Percentiles rank a stretch among this genome's conserved stretches.
These are phyloP conservation scores for Drosophila dives DNA, from an alignment of 2,888 invertebrate genomes.

Conservation along the genomic window DNA sequence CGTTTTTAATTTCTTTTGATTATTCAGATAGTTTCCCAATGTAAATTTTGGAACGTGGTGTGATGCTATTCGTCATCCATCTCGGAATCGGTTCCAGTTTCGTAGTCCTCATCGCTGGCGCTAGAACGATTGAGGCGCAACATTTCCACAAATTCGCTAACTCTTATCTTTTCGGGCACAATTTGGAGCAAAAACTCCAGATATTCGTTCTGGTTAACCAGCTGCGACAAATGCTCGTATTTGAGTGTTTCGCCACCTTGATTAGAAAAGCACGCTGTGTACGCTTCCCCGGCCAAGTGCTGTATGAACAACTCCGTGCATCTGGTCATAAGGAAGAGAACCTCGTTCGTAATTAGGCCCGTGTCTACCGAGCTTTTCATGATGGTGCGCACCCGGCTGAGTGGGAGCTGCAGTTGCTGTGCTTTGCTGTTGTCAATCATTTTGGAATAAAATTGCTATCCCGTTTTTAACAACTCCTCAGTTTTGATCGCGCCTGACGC, in stretches of 20 bases:
- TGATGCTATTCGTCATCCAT: slow-evolving; percentile 35
- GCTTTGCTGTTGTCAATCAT: slow-evolving; percentile 33
- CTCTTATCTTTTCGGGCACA: slow-evolving; percentile 83
- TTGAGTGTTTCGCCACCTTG: slow-evolving; percentile 66
- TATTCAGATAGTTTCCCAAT: not conserved
- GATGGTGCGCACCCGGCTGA: slow-evolving; percentile 82
- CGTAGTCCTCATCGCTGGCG: slow-evolving; percentile 50
- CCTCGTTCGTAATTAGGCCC: slow-evolving; percentile 81
- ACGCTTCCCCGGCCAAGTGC: slow-evolving; percentile 79
- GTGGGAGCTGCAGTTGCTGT: slow-evolving; percentile 64
- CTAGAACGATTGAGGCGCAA: slow-evolving; percentile 54
- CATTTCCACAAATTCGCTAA: slow-evolving; percentile 82
- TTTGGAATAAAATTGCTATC: not conserved
- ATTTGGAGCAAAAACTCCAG: slow-evolving; percentile 83
- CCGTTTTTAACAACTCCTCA: not conserved
- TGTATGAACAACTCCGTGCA: slow-evolving; percentile 83
- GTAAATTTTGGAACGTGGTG: not conserved
- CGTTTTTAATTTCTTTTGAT: not conserved
- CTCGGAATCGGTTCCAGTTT: slow-evolving; percentile 36
- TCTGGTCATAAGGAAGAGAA: slow-evolving; percentile 80
- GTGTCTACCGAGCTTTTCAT: slow-evolving; percentile 84
- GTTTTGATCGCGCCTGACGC: slow-evolving; percentile 19
- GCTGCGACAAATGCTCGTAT: slow-evolving; percentile 81
- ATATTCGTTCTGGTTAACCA: slow-evolving; percentile 75
- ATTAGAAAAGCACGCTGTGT: slow-evolving; percentile 41